Conservation (phyloP, 2,113 vertebrate genomes). For the Percina caprodes region DNA sequence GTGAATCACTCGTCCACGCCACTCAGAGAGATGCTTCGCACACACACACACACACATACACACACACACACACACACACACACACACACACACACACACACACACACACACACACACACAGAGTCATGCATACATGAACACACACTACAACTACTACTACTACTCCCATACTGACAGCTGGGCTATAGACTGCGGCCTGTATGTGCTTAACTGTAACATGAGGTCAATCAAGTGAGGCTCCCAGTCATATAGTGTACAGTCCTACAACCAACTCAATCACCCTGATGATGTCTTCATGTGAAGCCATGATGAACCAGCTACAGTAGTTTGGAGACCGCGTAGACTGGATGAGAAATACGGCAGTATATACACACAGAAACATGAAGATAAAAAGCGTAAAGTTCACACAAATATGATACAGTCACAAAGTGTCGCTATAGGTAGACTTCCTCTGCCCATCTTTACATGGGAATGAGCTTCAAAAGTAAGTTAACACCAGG, state of each 20-base stretch:
- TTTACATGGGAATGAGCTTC: constrained; percentile 9
- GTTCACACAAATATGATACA: constrained; percentile 36
- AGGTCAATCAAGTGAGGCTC: constrained; percentile 49
- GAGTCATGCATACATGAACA: constrained; percentile 18
- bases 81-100: constrained; percentile 6
- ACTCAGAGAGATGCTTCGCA: constrained; percentile 50
- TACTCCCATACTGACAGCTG: constrained; percentile 44
- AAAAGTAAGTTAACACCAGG: constrained; percentile 29
- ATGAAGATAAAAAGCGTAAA: constrained; percentile 30
- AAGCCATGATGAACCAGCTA: constrained; percentile 36
- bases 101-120: constrained; percentile 5
- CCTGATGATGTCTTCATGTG: constrained; percentile 29
- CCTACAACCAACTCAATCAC: constrained; percentile 37
- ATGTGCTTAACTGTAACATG: constrained; percentile 30
- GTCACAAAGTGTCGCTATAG: constrained; percentile 31
- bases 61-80: constrained; percentile 11
- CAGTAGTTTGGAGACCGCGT: constrained; percentile 3
- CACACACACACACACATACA: constrained; percentile 24
- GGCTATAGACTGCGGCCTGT: constrained; percentile 27
- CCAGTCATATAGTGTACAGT: constrained; percentile 54
- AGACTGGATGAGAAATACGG: neutral
- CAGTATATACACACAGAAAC: constrained; percentile 36
- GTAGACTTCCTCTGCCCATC: constrained; percentile 30
- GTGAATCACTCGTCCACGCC: constrained; percentile 57
- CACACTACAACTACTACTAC: constrained; percentile 7